phyloP scores from a whole-genome alignment of 2,888 invertebrate species.

The Laothoe populi region DNA sequence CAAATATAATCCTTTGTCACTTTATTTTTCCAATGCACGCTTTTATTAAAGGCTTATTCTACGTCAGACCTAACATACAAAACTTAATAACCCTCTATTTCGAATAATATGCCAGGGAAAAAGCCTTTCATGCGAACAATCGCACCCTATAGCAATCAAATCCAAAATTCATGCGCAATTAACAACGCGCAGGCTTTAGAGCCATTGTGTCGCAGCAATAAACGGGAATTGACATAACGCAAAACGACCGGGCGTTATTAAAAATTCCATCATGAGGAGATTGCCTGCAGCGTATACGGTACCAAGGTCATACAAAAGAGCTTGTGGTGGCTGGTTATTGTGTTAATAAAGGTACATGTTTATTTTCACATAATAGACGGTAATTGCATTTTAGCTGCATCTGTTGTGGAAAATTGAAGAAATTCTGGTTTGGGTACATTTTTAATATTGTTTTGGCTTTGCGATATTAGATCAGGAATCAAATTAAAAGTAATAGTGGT shows the following conservation, averaged over 20 bases:
- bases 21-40: not conserved
- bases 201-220: constrained; percentile 54
- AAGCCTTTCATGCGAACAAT: constrained; percentile 21
- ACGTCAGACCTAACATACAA: not conserved
- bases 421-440: not conserved
- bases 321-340: constrained; percentile 41
- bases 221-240: constrained; percentile 66
- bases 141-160: constrained; percentile 35
- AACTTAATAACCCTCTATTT: constrained; percentile 11
- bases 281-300: constrained; percentile 52
- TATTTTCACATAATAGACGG: constrained; percentile 4
- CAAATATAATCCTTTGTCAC: too few relatives aligned
- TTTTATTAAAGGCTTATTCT: not conserved
- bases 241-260: constrained; percentile 63
- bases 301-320: constrained; percentile 65
- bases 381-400: not conserved
- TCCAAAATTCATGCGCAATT: constrained; percentile 68
- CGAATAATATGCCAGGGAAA: constrained; percentile 14
- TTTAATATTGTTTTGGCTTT: too few relatives aligned
- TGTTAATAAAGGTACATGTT: constrained; percentile 26
- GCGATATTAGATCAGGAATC: too few relatives aligned
- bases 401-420: not conserved
- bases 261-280: constrained; percentile 75
- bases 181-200: constrained; percentile 37
- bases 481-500: too few relatives aligned